Evolutionary conservation across 2,113 vertebrate species (phyloP).

Genomic region (Sterna hirundo): DNA sequence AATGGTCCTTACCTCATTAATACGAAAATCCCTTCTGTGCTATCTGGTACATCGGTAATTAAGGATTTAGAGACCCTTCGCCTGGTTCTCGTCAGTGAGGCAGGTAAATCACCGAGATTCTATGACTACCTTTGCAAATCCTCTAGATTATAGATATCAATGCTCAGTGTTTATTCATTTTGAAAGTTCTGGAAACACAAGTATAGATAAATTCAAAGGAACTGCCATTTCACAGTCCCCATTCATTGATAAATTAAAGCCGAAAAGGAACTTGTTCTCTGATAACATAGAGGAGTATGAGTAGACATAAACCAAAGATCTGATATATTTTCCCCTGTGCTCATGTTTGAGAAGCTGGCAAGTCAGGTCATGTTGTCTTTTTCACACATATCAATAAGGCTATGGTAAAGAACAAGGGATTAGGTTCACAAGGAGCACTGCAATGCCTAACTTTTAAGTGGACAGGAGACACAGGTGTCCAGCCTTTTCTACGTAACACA

Average conservation of each 20-base stretch:
- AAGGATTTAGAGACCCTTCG: background rate
- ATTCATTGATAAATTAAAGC: background rate
- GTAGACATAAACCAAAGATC: background rate
- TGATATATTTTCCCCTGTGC: background rate
- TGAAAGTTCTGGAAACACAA: background rate
- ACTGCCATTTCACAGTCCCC: background rate
- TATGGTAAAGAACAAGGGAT: background rate
- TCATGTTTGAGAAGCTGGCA: background rate
- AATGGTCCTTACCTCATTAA: conserved; percentile 10
- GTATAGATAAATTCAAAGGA: background rate
- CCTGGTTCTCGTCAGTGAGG: background rate
- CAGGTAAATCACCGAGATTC: background rate
- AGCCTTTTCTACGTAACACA: background rate
- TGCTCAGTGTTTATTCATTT: background rate
- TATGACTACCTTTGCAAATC: background rate
- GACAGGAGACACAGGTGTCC: background rate
- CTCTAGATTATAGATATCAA: background rate
- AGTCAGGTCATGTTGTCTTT: background rate
- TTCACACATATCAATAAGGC: fast-evolving
- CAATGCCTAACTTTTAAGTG: background rate
- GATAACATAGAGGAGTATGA: background rate
- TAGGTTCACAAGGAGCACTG: background rate
- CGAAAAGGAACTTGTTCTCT: background rate
- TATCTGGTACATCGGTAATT: background rate
- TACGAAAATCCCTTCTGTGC: conserved; percentile 9